Percentiles rank a stretch among this genome's conserved stretches.
phyloP scores from a whole-genome alignment of 1,140 invertebrate species.

The Ips nitidus region DNA sequence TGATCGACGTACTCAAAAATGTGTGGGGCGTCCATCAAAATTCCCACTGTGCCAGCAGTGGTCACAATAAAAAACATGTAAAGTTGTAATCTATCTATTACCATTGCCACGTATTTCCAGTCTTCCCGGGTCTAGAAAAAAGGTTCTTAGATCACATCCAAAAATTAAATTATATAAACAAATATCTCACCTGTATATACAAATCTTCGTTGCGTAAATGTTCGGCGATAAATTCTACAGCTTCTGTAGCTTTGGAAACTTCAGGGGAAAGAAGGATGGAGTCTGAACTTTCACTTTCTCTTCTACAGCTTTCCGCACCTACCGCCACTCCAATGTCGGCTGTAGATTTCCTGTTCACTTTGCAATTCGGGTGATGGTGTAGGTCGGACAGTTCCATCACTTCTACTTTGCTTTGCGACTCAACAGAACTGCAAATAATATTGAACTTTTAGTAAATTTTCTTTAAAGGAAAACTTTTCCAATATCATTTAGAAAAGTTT shows the following conservation, averaged over 20 bases:
- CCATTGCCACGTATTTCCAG: conserved; percentile 99
- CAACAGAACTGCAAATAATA: conserved; percentile 48
- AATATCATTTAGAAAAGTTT: conserved; percentile 7
- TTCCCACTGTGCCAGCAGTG: conserved; percentile 89
- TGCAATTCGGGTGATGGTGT: conserved; percentile 94
- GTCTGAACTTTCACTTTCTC: conserved; percentile 89
- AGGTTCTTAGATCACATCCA: no score
- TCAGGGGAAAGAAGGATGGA: conserved; percentile 87
- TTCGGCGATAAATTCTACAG: conserved; percentile 97
- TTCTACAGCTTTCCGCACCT: conserved; percentile 63
- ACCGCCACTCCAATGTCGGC: conserved; percentile 67
- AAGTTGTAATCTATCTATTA: conserved; percentile 95
- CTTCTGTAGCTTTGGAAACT: conserved; percentile 93
- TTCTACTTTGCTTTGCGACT: conserved; percentile 77
- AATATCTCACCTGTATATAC: conserved; percentile 88
- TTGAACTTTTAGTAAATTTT: no score
- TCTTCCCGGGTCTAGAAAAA: conserved; percentile 87
- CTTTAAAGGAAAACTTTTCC: not conserved
- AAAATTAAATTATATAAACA: no score
- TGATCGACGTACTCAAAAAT: conserved; percentile 99
- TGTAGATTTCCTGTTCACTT: conserved; percentile 80
- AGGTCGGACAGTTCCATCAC: conserved; percentile 92
- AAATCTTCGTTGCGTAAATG: conserved; percentile 95
- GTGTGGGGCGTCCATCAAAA: conserved; percentile 98
- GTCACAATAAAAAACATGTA: conserved; percentile 98